Percentiles rank a stretch among this genome's conserved stretches.
Evolutionary conservation across 2,113 vertebrate genomes (phyloP).

Genomic region (Dipodomys ordii): DNA sequence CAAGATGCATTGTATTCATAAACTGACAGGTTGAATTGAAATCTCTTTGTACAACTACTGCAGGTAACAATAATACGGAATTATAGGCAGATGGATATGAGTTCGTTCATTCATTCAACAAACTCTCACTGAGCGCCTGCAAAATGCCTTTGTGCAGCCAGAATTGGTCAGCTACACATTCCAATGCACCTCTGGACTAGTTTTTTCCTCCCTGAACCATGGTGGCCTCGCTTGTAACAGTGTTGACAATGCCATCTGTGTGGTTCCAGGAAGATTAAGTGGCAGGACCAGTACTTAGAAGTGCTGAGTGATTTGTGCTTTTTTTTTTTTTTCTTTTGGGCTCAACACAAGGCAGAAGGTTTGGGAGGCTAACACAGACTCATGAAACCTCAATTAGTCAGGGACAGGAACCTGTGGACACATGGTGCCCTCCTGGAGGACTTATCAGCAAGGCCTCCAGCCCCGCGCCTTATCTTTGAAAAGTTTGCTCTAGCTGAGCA

Average conservation of each 20-base stretch:
- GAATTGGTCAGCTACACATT: rapidly evolving
- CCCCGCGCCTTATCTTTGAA: not conserved
- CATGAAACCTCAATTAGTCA: not conserved
- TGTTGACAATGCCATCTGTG: rapidly evolving
- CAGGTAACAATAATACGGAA: too few species aligned
- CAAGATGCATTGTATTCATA: too few species aligned
- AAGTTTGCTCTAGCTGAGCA: conserved; percentile 70
- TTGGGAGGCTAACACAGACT: not conserved
- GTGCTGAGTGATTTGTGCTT: not conserved
- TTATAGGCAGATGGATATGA: not conserved
- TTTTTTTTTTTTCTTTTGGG: not conserved
- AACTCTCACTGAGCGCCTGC: not conserved
- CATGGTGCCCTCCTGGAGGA: not conserved
- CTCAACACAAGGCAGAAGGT: not conserved
- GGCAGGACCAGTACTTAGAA: not conserved
- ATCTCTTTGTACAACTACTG: too few species aligned
- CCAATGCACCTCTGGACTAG: rapidly evolving
- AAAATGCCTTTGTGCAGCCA: not conserved
- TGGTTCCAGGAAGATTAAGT: not conserved
- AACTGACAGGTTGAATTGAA: too few species aligned
- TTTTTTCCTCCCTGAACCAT: too few species aligned
- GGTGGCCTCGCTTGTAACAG: not conserved
- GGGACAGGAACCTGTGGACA: not conserved
- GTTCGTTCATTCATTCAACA: not conserved
- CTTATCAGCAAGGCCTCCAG: conserved; percentile 61